phyloP scores from a whole-genome alignment of 2,797 vertebrate genomes.

The Octomys mimax region DNA sequence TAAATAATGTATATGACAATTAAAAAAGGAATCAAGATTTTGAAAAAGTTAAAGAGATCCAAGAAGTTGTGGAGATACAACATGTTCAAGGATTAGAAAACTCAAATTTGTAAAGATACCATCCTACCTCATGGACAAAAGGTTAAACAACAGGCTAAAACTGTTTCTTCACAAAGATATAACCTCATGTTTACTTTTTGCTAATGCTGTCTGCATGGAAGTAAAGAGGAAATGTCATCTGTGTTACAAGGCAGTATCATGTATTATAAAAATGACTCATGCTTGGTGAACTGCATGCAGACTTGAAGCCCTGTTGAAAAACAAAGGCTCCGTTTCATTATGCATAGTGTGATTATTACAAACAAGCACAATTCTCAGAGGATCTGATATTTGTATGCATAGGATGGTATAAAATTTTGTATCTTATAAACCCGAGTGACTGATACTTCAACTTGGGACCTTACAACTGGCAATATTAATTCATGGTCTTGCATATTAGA shows the following conservation, averaged over 20 bases:
- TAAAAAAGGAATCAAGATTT: not conserved
- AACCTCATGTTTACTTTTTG: conserved; percentile 15
- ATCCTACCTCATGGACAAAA: not conserved
- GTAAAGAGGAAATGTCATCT: conserved; percentile 45
- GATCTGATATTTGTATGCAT: not conserved
- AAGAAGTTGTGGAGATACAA: not conserved
- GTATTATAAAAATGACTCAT: conserved; percentile 50
- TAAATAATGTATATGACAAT: conserved; percentile 15
- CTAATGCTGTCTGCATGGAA: conserved; percentile 38
- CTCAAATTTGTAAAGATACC: conserved; percentile 35
- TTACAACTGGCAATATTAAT: not conserved
- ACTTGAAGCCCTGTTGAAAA: conserved; percentile 9
- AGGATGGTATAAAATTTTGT: not conserved
- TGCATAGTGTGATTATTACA: not conserved
- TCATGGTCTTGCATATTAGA: not conserved
- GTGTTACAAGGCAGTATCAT: conserved; percentile 37
- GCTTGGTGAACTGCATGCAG: conserved; percentile 7
- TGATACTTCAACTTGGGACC: not conserved
- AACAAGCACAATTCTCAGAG: not conserved
- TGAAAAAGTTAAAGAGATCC: conserved; percentile 3
- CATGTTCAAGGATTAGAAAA: conserved; percentile 34
- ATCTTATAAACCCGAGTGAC: not conserved
- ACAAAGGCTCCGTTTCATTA: not conserved
- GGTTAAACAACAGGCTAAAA: conserved; percentile 34
- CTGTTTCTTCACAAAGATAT: conserved; percentile 24